Conservation (phyloP, 2,797 vertebrate species). For the Labroides dimidiatus region DNA sequence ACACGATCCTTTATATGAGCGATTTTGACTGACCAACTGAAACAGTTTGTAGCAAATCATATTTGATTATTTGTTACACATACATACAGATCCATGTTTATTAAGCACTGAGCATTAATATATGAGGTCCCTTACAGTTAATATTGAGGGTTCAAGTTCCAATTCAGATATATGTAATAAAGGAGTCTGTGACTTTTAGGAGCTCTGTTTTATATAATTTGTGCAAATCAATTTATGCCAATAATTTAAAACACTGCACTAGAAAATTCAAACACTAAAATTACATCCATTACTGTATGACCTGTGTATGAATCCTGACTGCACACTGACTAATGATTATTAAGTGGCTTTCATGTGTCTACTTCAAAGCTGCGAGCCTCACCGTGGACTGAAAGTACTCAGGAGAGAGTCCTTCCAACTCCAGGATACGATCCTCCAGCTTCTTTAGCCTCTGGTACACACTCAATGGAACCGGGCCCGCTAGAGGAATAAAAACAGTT, state of each 20-base stretch:
- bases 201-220: background rate
- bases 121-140: no score
- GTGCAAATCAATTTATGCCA: background rate
- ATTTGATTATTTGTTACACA: no score
- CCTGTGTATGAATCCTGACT: background rate
- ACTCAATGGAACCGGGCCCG: conserved; percentile 92
- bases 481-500: conserved; percentile 69
- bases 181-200: background rate
- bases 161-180: background rate
- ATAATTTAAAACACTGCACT: background rate
- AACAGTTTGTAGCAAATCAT: no score
- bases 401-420: conserved; percentile 97
- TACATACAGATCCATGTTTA: no score
- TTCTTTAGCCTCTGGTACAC: conserved; percentile 97
- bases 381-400: conserved; percentile 97
- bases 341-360: conserved; percentile 8
- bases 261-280: background rate
- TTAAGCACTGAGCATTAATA: no score
- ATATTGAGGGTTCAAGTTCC: background rate
- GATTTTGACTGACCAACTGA: no score
- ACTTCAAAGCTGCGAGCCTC: conserved; percentile 73
- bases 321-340: conserved; percentile 14
- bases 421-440: conserved; percentile 97
- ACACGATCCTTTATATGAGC: no score
- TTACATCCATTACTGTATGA: background rate